A percentile compares a stretch with the other conserved stretches of the same genome.
Conservation (phyloP, 2,888 invertebrate genomes). For the Tricholauxania praeusta region DNA sequence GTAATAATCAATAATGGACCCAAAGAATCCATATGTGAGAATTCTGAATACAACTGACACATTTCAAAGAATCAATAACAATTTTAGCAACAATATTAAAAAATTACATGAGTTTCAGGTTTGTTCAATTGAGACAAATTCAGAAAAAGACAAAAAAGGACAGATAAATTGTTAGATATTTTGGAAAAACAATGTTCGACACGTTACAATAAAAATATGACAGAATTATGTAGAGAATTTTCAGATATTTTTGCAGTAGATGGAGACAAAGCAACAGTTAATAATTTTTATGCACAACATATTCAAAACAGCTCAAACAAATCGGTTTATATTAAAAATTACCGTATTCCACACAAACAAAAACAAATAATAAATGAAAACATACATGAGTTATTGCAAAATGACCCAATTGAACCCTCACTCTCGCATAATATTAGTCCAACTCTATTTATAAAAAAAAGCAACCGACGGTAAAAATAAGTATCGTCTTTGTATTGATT, state of each 20-base stretch:
- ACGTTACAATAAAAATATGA: neutral
- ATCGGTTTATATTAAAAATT: neutral
- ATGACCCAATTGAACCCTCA: no score
- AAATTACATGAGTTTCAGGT: neutral
- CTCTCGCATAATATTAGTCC: no score
- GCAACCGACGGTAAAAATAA: no score
- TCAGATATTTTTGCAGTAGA: slow-evolving; percentile 5
- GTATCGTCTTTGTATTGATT: no score
- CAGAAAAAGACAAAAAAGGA: neutral
- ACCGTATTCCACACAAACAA: no score
- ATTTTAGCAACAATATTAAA: slow-evolving; percentile 1
- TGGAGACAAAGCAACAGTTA: neutral
- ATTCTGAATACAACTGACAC: neutral
- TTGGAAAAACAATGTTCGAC: slow-evolving; percentile 3
- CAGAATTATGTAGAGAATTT: slow-evolving; percentile 1
- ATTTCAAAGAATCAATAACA: slow-evolving; percentile 2
- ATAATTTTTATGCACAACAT: neutral
- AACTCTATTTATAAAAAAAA: no score
- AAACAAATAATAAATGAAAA: slow-evolving; percentile 6
- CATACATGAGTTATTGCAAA: neutral
- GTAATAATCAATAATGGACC: neutral
- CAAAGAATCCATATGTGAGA: neutral
- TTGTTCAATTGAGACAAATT: neutral
- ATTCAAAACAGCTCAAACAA: neutral
- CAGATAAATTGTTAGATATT: slow-evolving; percentile 8